Evolutionary conservation across 2,888 invertebrate species (phyloP).

Genomic region (Drosophila infuscata): DNA sequence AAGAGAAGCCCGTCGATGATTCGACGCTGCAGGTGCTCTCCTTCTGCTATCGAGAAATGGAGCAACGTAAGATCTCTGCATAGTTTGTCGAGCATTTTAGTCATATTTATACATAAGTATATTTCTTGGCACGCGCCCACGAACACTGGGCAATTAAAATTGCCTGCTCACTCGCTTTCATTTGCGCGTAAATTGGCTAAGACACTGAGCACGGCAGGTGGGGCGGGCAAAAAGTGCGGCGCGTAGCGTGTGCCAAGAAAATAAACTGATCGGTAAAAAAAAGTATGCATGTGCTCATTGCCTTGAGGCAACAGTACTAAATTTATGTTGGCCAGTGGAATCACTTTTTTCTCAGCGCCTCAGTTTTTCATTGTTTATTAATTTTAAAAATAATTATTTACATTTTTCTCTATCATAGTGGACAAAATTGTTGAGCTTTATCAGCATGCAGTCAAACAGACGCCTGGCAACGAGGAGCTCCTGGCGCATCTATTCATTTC

Average conservation of each 20-base stretch:
- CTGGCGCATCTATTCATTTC: constrained; percentile 98
- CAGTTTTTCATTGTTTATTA: not conserved
- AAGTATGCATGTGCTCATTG: constrained; percentile 5
- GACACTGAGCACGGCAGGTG: constrained; percentile 8
- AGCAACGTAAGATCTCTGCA: constrained; percentile 90
- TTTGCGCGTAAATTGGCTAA: constrained; percentile 39
- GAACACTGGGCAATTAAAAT: constrained; percentile 57
- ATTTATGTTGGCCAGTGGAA: not conserved
- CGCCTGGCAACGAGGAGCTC: constrained; percentile 95
- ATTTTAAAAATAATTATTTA: not conserved
- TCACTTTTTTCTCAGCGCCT: not conserved
- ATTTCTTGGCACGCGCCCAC: constrained; percentile 70
- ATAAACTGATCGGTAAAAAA: constrained; percentile 17
- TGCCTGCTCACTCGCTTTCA: constrained; percentile 54
- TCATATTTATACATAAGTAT: constrained; percentile 60
- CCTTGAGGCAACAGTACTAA: constrained; percentile 4
- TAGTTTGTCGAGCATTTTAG: constrained; percentile 15
- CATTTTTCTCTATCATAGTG: constrained; percentile 86
- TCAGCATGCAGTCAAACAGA: constrained; percentile 93
- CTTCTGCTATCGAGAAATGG: constrained; percentile 96
- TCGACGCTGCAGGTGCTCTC: constrained; percentile 97
- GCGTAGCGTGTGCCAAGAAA: constrained; percentile 47
- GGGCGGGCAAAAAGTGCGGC: constrained; percentile 1
- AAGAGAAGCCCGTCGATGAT: constrained; percentile 94
- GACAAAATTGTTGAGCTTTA: constrained; percentile 95